phyloP scores from a whole-genome alignment of 2,888 invertebrate species.

The Catonia carolina region DNA sequence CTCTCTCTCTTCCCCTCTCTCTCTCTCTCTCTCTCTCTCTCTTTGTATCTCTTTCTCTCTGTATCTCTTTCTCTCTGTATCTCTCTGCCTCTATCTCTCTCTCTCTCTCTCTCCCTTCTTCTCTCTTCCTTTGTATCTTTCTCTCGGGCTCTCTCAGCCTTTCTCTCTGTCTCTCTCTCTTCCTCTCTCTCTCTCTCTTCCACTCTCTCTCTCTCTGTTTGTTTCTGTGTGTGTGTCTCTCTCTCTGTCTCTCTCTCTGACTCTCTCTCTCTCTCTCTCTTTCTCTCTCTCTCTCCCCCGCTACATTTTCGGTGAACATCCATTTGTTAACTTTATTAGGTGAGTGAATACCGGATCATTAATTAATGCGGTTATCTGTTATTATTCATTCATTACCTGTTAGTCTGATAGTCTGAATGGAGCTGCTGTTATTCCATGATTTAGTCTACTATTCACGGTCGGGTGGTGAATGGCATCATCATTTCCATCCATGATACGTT shows the following conservation, averaged over 20 bases:
- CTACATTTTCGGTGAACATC: no score
- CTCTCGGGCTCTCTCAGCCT: background rate
- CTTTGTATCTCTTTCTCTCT: slow-evolving; percentile 10
- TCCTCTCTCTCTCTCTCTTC: background rate
- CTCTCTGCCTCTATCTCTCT: slow-evolving; percentile 1
- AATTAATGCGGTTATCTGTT: no score
- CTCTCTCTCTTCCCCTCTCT: slow-evolving; percentile 15
- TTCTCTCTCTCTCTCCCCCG: background rate
- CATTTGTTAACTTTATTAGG: no score
- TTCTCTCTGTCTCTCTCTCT: background rate
- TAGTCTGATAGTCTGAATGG: no score
- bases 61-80: background rate
- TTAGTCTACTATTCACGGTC: no score
- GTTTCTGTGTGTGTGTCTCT: background rate
- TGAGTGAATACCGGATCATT: no score
- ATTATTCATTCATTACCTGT: no score
- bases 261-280: slow-evolving; percentile 4
- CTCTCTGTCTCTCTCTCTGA: slow-evolving; percentile 23
- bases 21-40: slow-evolving; percentile 4
- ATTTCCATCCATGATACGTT: no score
- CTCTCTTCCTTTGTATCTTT: background rate
- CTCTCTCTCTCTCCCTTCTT: slow-evolving; percentile 22
- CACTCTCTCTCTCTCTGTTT: background rate
- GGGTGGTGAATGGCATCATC: no score
- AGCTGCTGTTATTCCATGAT: no score